Evolutionary conservation across 2,888 invertebrate genomes (phyloP).

Genomic region (Philhelius pedissequus): DNA sequence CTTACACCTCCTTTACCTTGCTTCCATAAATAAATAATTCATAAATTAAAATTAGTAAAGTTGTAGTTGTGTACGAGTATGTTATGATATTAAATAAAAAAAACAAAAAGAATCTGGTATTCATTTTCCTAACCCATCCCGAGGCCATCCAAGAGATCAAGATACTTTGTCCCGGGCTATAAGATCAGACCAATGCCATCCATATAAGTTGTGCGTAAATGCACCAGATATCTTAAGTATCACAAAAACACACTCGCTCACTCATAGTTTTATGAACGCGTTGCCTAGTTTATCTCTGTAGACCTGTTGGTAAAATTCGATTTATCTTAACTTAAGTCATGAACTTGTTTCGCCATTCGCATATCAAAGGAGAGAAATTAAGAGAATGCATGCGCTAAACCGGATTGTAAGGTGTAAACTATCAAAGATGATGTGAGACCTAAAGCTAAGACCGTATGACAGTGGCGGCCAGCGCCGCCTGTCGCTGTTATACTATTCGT

Average conservation of each 20-base stretch:
- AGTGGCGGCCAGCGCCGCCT: neutral
- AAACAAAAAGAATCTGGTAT: conserved; percentile 16
- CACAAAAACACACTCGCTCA: conserved; percentile 38
- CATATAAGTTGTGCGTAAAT: conserved; percentile 66
- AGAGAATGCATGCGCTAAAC: conserved; percentile 61
- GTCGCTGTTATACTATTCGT: neutral
- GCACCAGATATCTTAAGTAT: conserved; percentile 68
- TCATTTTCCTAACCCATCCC: conserved; percentile 50
- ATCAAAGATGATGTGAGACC: conserved; percentile 51
- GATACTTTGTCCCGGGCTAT: conserved; percentile 33
- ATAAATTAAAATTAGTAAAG: conserved; percentile 67
- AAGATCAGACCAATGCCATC: conserved; percentile 46
- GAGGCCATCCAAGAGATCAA: conserved; percentile 60
- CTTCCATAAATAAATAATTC: conserved; percentile 54
- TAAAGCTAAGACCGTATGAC: conserved; percentile 13
- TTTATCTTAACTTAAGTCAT: conserved; percentile 68
- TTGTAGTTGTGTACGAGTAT: conserved; percentile 51
- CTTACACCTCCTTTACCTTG: neutral
- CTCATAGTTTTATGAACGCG: conserved; percentile 4
- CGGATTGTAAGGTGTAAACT: conserved; percentile 64
- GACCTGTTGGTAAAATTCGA: conserved; percentile 69
- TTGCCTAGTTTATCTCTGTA: conserved; percentile 48
- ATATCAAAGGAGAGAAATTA: conserved; percentile 68
- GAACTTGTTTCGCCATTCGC: conserved; percentile 69
- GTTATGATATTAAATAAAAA: conserved; percentile 21